Percentiles rank a stretch among this genome's conserved stretches.
Evolutionary conservation across 2,888 invertebrate genomes (phyloP).

Genomic region (Athalia rosae): DNA sequence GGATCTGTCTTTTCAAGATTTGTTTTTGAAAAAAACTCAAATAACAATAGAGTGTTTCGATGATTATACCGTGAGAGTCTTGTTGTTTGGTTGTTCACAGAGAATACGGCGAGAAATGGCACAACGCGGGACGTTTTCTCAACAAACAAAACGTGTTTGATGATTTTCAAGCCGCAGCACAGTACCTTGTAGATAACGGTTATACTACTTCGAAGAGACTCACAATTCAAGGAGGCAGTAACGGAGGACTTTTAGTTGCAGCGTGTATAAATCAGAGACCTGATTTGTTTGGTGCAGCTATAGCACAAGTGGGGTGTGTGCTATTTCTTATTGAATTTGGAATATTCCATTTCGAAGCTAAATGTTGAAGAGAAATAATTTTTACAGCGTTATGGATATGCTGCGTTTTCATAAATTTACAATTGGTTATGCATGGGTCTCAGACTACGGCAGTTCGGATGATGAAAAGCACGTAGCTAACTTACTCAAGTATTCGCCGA

Average conservation of each 20-base stretch:
- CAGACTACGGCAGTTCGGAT: slow-evolving; percentile 96
- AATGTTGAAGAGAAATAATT: slow-evolving; percentile 43
- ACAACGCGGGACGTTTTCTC: slow-evolving; percentile 90
- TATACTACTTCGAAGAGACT: slow-evolving; percentile 86
- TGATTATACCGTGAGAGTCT: slow-evolving; percentile 32
- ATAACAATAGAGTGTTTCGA: background rate
- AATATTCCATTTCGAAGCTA: background rate
- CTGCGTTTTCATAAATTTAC: slow-evolving; percentile 98
- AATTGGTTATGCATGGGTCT: slow-evolving; percentile 96
- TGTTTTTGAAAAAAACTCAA: background rate
- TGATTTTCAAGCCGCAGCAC: slow-evolving; percentile 95
- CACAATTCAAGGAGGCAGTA: slow-evolving; percentile 95
- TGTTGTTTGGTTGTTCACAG: slow-evolving; percentile 74
- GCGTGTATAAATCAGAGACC: slow-evolving; percentile 97
- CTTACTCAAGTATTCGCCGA: slow-evolving; percentile 91
- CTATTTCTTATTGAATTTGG: background rate
- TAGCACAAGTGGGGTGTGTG: slow-evolving; percentile 92
- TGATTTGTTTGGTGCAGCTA: slow-evolving; percentile 93
- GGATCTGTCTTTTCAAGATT: background rate
- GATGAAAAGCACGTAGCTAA: slow-evolving; percentile 90
- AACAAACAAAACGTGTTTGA: slow-evolving; percentile 99
- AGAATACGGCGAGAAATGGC: slow-evolving; percentile 98
- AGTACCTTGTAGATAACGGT: slow-evolving; percentile 87
- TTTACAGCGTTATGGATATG: slow-evolving; percentile 95
- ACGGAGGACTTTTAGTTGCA: slow-evolving; percentile 97